Conservation (phyloP, 2,888 invertebrate species). For the Pristionchus entomophagus region DNA sequence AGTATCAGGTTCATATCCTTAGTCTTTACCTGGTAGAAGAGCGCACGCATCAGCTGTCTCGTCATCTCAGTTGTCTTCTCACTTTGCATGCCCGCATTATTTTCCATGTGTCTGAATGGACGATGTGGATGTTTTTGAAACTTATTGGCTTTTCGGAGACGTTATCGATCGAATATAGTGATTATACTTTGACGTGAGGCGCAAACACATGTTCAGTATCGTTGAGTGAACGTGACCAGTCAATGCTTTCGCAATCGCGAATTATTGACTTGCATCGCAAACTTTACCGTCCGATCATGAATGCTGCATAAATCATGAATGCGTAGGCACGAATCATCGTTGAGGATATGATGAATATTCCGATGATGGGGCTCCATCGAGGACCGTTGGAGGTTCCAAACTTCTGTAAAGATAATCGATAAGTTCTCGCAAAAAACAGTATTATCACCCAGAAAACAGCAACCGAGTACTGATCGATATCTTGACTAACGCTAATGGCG, state of each 20-base stretch:
- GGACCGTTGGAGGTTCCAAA: conserved; percentile 33
- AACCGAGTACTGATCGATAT: background rate
- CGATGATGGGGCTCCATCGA: conserved; percentile 6
- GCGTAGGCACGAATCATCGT: background rate
- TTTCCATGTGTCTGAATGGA: background rate
- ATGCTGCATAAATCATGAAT: conserved; percentile 10
- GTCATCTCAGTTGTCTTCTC: background rate
- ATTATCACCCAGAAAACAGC: background rate
- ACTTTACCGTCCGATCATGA: background rate
- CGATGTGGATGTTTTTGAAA: no score
- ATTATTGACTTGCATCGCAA: no score
- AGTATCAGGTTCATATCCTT: no score
- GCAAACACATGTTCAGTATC: no score
- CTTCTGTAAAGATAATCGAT: no score
- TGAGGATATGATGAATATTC: background rate
- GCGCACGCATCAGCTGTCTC: conserved; percentile 8
- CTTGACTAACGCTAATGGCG: background rate
- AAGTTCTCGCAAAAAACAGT: no score
- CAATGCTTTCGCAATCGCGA: no score
- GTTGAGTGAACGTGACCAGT: no score
- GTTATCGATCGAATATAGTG: no score
- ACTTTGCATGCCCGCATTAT: background rate
- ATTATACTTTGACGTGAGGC: no score
- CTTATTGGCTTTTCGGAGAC: no score
- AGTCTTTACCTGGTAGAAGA: conserved; percentile 6